Conservation (phyloP, 2,113 vertebrate species). For the Thamnaconus septentrionalis region DNA sequence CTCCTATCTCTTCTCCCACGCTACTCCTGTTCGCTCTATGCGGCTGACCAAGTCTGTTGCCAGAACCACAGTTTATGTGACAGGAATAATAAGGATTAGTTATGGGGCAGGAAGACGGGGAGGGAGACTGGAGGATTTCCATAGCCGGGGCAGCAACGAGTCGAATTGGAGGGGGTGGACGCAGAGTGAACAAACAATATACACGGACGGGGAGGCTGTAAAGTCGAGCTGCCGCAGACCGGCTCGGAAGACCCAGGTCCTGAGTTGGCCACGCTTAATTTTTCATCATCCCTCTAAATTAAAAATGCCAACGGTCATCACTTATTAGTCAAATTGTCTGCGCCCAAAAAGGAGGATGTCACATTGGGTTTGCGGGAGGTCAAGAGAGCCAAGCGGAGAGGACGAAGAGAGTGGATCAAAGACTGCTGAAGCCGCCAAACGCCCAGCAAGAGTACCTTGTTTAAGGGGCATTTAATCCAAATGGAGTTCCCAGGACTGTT, state of each 20-base stretch:
- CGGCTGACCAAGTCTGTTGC: conserved; percentile 25
- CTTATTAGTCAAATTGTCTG: conserved; percentile 79
- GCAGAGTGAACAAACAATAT: conserved; percentile 12
- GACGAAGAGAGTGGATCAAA: conserved; percentile 56
- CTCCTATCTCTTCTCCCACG: conserved; percentile 38
- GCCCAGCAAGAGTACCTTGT: conserved; percentile 58
- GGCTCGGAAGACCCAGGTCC: conserved; percentile 54
- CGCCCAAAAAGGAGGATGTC: conserved; percentile 66
- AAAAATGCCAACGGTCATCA: conserved; percentile 80
- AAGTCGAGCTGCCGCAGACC: conserved; percentile 38
- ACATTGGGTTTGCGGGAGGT: conserved; percentile 71
- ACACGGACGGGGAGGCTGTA: conserved; percentile 15
- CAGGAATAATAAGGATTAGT: conserved; percentile 68
- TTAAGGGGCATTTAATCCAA: conserved; percentile 64
- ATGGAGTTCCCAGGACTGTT: conserved; percentile 57
- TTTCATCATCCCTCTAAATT: conserved; percentile 77
- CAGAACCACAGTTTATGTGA: conserved; percentile 63
- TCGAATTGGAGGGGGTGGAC: conserved; percentile 1
- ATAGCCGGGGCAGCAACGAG: conserved; percentile 15
- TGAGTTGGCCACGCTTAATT: conserved; percentile 67
- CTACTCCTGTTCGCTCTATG: conserved; percentile 38
- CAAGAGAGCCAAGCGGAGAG: conserved; percentile 41
- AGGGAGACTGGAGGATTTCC: conserved; percentile 8
- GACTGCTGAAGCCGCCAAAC: conserved; percentile 61
- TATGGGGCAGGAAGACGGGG: conserved; percentile 44